A percentile compares a stretch with the other conserved stretches of the same genome.
phyloP scores from a whole-genome alignment of 2,113 vertebrate genomes.

The Poicephalus gulielmi region DNA sequence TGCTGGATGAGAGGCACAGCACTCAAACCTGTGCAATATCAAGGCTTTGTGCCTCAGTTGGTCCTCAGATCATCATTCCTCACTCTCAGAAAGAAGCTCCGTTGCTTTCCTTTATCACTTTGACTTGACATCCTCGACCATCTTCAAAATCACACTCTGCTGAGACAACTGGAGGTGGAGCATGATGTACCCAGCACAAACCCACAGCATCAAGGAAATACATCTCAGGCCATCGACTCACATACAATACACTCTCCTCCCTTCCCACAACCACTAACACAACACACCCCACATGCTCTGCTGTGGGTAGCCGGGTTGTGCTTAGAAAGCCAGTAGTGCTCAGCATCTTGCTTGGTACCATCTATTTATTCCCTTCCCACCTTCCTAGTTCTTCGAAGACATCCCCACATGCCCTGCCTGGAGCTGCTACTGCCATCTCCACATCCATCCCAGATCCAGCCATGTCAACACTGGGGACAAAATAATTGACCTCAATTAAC shows the following conservation, averaged over 20 bases:
- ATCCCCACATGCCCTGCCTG: not conserved
- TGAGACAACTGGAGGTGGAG: not conserved
- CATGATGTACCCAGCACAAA: not conserved
- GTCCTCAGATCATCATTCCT: not conserved
- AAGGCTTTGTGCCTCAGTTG: not conserved
- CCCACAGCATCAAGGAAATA: not conserved
- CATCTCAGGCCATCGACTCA: not conserved
- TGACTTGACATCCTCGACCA: not conserved
- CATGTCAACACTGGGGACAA: accelerated
- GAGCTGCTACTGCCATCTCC: not conserved
- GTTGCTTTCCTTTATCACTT: not conserved
- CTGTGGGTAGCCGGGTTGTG: not conserved
- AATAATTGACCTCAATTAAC: not conserved
- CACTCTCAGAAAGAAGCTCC: not conserved
- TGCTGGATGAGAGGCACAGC: not conserved
- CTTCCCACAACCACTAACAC: not conserved
- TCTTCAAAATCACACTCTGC: not conserved
- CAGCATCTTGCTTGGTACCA: not conserved
- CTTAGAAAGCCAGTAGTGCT: not conserved
- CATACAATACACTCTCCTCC: not conserved
- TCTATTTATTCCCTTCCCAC: not conserved
- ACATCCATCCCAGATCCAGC: not conserved
- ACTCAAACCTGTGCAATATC: not conserved
- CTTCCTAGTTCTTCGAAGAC: not conserved
- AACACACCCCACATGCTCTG: not conserved